These are phyloP conservation scores for Oedothorax gibbosus DNA, from an alignment of 1,140 invertebrate genomes.

Conservation along the genomic window DNA sequence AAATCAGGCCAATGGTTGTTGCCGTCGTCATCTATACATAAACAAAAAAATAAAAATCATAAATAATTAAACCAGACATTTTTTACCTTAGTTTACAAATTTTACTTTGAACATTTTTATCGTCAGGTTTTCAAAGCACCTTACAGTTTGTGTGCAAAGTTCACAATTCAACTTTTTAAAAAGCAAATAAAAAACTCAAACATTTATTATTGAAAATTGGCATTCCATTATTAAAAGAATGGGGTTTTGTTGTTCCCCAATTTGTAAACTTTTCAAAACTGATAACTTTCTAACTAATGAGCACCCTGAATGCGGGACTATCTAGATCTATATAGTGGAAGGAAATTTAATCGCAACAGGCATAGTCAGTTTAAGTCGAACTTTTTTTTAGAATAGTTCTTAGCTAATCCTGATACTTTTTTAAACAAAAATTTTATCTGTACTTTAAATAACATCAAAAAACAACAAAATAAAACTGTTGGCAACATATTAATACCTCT, in stretches of 20 bases:
- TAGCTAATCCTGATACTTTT: background rate
- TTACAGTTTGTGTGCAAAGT: background rate
- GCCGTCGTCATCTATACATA: constrained; percentile 85
- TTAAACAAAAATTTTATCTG: background rate
- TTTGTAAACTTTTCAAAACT: too few species aligned
- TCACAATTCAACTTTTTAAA: background rate
- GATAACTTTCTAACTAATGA: too few species aligned
- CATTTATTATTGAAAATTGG: background rate
- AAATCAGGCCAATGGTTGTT: constrained; percentile 98
- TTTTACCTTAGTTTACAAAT: constrained; percentile 4
- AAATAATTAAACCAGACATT: constrained; percentile 5
- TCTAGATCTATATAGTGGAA: background rate
- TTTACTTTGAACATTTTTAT: background rate
- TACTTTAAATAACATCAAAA: background rate
- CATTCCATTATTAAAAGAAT: background rate
- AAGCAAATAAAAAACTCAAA: too few species aligned
- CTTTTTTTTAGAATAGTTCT: background rate
- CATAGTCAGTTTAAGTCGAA: background rate
- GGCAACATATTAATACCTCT: background rate
- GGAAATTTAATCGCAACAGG: background rate
- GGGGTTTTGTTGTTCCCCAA: too few species aligned
- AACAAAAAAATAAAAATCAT: constrained; percentile 9
- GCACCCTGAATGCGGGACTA: background rate
- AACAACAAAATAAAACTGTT: background rate
- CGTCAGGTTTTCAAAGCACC: background rate